Conservation (phyloP, 2,113 vertebrate species). For the Coptodon rendalli region DNA sequence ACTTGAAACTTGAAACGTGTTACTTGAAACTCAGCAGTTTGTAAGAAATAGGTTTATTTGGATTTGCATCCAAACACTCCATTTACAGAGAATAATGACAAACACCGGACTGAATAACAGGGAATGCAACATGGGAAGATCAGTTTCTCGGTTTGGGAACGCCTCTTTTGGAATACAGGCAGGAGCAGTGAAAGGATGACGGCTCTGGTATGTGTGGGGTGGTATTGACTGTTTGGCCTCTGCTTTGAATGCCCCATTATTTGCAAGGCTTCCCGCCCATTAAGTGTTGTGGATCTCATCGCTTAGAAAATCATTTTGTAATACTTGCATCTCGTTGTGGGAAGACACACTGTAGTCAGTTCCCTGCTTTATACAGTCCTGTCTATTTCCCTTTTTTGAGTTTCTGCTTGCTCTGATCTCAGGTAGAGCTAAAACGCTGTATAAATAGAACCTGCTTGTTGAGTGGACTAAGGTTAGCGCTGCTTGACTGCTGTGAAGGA, state of each 20-base stretch:
- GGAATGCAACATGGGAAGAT: slow-evolving; percentile 31
- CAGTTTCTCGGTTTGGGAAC: slow-evolving; percentile 23
- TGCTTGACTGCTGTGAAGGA: slow-evolving; percentile 26
- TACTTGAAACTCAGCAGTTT: neutral
- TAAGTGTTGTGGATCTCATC: slow-evolving; percentile 39
- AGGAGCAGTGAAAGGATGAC: slow-evolving; percentile 22
- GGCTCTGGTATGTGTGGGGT: slow-evolving; percentile 37
- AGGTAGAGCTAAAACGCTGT: neutral
- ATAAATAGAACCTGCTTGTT: neutral
- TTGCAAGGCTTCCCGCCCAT: slow-evolving; percentile 21
- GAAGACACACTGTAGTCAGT: neutral
- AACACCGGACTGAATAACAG: slow-evolving; percentile 6
- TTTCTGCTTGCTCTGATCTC: neutral
- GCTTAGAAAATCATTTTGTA: slow-evolving; percentile 16
- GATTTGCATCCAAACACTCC: neutral
- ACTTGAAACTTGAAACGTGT: neutral
- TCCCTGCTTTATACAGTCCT: neutral
- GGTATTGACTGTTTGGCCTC: slow-evolving; percentile 49
- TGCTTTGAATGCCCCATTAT: slow-evolving; percentile 53
- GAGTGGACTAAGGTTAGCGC: neutral
- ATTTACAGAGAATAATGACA: slow-evolving; percentile 13
- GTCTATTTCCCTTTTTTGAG: neutral
- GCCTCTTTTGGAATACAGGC: slow-evolving; percentile 2
- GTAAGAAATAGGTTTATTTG: neutral
- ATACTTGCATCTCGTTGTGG: neutral